Conservation (phyloP, 2,113 vertebrate species). For the Shinisaurus crocodilurus region DNA sequence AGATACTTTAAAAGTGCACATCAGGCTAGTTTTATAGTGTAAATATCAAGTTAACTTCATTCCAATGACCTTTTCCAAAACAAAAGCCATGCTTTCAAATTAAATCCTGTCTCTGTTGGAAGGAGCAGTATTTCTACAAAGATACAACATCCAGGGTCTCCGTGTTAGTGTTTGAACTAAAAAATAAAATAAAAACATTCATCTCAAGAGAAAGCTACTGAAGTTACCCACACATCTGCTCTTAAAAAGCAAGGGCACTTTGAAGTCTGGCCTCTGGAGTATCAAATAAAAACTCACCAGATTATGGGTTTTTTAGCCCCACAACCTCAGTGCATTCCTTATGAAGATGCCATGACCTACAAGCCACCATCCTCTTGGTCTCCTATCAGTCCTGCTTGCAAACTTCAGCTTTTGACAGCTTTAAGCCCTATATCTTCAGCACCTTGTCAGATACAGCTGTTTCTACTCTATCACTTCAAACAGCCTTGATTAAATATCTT, state of each 20-base stretch:
- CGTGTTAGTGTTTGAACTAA: slow-evolving; percentile 56
- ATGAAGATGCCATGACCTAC: slow-evolving; percentile 68
- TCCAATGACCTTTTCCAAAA: slow-evolving; percentile 53
- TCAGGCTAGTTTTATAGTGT: slow-evolving; percentile 49
- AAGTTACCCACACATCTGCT: slow-evolving; percentile 77
- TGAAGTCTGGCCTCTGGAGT: slow-evolving; percentile 70
- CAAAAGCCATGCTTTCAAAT: slow-evolving; percentile 48
- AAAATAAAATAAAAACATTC: not conserved
- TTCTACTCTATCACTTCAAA: slow-evolving; percentile 75
- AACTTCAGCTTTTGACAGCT: slow-evolving; percentile 63
- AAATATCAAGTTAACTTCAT: slow-evolving; percentile 60
- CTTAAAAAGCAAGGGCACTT: slow-evolving; percentile 64
- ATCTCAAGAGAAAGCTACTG: slow-evolving; percentile 67
- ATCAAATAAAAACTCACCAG: slow-evolving; percentile 70
- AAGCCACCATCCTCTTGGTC: slow-evolving; percentile 57
- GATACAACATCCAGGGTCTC: slow-evolving; percentile 54
- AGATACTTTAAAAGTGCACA: slow-evolving; percentile 50
- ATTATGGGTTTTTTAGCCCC: slow-evolving; percentile 62
- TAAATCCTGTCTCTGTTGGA: slow-evolving; percentile 63
- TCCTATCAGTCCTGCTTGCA: slow-evolving; percentile 63
- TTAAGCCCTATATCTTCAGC: slow-evolving; percentile 64
- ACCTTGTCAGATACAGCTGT: slow-evolving; percentile 72
- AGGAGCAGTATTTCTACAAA: slow-evolving; percentile 57
- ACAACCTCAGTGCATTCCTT: slow-evolving; percentile 62
- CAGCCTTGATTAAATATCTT: slow-evolving; percentile 73